These are phyloP conservation scores for Saccopteryx leptura DNA, from an alignment of 2,113 vertebrate species.

Conservation along the genomic window DNA sequence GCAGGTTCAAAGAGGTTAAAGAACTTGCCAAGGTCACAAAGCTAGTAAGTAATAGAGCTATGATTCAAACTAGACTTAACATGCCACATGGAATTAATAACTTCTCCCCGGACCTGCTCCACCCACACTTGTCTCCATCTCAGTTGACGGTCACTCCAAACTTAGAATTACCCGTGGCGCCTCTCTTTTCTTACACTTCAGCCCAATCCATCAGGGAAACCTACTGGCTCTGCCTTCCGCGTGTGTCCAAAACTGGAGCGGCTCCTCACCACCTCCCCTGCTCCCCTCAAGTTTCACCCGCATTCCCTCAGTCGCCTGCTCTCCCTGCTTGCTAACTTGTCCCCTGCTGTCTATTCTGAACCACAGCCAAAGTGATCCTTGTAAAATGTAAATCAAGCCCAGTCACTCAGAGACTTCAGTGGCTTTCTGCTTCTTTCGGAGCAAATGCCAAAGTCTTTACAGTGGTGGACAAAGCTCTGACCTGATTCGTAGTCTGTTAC, in stretches of 20 bases:
- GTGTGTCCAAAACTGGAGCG: background rate
- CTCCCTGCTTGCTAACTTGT: background rate
- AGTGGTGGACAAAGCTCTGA: background rate
- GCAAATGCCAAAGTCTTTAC: background rate
- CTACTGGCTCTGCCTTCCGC: background rate
- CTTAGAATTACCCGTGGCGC: background rate
- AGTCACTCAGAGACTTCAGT: background rate
- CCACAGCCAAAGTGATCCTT: background rate
- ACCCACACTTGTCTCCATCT: slow-evolving; percentile 19
- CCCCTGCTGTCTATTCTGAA: background rate
- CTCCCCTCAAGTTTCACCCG: background rate
- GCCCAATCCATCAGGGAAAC: background rate
- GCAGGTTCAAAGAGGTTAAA: slow-evolving; percentile 71
- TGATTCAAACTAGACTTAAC: slow-evolving; percentile 70
- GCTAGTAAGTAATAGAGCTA: slow-evolving; percentile 47
- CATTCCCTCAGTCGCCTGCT: background rate
- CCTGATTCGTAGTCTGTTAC: accelerated
- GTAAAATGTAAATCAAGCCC: background rate
- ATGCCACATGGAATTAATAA: slow-evolving; percentile 59
- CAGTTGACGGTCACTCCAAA: background rate
- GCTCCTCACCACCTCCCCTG: background rate
- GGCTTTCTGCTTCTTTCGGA: background rate
- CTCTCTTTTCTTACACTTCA: slow-evolving; percentile 38
- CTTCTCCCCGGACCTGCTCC: slow-evolving; percentile 61
- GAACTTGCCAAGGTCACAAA: slow-evolving; percentile 62